Conservation (phyloP, 92 coral and sea anemone species). For the Plumapathes pennacea region DNA sequence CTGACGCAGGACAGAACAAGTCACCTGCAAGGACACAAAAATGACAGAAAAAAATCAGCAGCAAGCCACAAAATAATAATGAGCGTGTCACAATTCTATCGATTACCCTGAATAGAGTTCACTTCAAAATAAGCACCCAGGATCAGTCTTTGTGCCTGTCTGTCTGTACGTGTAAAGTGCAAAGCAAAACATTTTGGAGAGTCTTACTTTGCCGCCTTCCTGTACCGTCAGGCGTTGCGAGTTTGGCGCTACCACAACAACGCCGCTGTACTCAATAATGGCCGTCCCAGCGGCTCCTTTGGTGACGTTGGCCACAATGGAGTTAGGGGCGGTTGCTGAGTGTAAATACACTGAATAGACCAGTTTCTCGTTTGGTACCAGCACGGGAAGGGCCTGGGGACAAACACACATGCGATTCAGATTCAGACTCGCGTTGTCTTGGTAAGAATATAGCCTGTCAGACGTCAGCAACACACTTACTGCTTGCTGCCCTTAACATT, state of each 20-base stretch:
- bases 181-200: too few species aligned
- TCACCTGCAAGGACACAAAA: constrained; percentile 37
- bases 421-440: not conserved
- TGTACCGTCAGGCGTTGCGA: constrained; percentile 51
- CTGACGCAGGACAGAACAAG: constrained; percentile 65
- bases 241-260: constrained; percentile 72
- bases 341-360: constrained; percentile 77
- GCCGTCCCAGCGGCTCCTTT: constrained; percentile 52
- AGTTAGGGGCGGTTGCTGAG: constrained; percentile 39
- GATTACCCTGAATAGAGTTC: too few species aligned
- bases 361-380: constrained; percentile 64
- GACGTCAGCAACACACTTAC: too few species aligned
- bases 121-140: not conserved
- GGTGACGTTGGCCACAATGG: constrained; percentile 81
- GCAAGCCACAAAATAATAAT: not conserved
- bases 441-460: too few species aligned
- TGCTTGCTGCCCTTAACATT: too few species aligned
- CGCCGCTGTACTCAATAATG: constrained; percentile 91
- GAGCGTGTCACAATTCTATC: too few species aligned
- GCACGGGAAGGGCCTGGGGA: constrained; percentile 69
- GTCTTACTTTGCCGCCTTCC: constrained; percentile 73
- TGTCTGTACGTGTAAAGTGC: too few species aligned
- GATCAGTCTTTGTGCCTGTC: not conserved
- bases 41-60: not conserved
- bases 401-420: not conserved